Percentiles rank a stretch among this genome's conserved stretches.
Evolutionary conservation across 2,113 vertebrate species (phyloP).

Genomic region (Brachypodius melanocephalos): DNA sequence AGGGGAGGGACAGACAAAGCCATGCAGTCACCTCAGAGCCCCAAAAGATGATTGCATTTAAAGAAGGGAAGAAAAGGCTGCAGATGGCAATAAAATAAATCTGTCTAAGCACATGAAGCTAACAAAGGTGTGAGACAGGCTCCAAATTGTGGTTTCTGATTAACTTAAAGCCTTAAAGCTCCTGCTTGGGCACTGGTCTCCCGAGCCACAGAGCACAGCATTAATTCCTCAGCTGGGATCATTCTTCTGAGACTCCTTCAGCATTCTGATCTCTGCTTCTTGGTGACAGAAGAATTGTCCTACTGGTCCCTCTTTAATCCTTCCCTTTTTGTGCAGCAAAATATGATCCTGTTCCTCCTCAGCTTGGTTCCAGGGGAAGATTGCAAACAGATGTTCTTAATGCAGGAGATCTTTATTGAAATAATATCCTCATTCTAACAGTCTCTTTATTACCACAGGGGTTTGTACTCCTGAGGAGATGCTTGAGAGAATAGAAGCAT

Average conservation of each 20-base stretch:
- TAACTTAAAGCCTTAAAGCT: background rate
- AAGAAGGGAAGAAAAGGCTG: background rate
- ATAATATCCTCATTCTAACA: background rate
- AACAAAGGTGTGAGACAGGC: background rate
- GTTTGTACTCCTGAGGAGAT: background rate
- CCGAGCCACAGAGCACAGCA: background rate
- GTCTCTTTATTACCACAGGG: background rate
- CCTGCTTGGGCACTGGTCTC: background rate
- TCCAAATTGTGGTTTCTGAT: background rate
- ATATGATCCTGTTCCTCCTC: background rate
- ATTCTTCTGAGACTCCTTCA: background rate
- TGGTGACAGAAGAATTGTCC: background rate
- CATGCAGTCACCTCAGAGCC: background rate
- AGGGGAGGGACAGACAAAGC: background rate
- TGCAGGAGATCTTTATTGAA: background rate
- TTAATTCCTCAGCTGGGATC: background rate
- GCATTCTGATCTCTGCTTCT: background rate
- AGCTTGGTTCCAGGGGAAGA: background rate
- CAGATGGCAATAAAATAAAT: background rate
- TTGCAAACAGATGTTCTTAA: conserved; percentile 34
- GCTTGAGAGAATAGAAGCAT: background rate
- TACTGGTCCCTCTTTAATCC: conserved; percentile 3
- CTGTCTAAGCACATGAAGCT: background rate
- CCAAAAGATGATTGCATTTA: background rate
- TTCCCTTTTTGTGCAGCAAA: background rate